Evolutionary conservation across 2,113 vertebrate genomes (phyloP).

Genomic region (Ptychochromis oligacanthus): DNA sequence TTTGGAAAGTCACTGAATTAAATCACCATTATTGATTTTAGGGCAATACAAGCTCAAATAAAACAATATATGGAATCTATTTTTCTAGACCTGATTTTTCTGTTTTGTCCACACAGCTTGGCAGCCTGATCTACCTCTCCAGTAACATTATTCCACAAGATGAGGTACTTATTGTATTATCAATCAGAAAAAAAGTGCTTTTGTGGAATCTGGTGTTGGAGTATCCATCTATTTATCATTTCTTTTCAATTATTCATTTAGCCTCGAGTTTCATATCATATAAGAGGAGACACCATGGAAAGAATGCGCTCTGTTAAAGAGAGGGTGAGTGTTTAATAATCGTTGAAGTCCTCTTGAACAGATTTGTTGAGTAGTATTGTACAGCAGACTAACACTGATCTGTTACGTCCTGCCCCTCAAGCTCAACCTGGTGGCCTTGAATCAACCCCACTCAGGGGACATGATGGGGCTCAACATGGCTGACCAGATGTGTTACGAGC

Average conservation of each 20-base stretch:
- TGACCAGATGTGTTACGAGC: conserved; percentile 90
- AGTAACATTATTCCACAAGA: conserved; percentile 81
- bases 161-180: conserved; percentile 68
- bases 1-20: not conserved
- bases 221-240: not conserved
- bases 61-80: not conserved
- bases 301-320: conserved; percentile 45
- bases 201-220: not conserved
- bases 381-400: not conserved
- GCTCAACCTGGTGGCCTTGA: conserved; percentile 92
- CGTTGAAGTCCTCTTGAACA: fast-evolving
- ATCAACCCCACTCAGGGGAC: conserved; percentile 88
- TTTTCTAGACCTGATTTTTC: not conserved
- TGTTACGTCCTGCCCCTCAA: conserved; percentile 50
- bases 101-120: conserved; percentile 82
- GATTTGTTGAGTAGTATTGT: not conserved
- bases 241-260: not conserved
- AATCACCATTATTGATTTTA: not conserved
- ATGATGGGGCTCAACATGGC: conserved; percentile 80
- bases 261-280: conserved; percentile 65
- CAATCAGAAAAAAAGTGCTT: not conserved
- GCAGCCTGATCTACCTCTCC: conserved; percentile 86
- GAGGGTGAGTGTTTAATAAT: conserved; percentile 47
- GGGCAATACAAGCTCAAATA: not conserved
- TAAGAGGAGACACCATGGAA: conserved; percentile 52